phyloP scores from a whole-genome alignment of 2,888 invertebrate species.

The Rotaria socialis region DNA sequence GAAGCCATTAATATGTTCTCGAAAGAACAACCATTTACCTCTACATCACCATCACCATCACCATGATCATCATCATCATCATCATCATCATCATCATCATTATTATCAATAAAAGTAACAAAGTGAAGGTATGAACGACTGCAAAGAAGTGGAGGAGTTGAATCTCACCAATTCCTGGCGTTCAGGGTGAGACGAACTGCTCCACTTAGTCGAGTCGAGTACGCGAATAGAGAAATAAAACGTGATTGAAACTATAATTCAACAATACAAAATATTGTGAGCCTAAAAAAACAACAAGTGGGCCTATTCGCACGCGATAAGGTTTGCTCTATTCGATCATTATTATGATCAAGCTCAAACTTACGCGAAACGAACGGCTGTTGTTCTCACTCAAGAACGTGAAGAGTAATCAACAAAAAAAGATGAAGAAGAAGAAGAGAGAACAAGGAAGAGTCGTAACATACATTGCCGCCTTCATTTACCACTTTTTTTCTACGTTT shows the following conservation, averaged over 20 bases:
- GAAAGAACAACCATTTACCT: neutral
- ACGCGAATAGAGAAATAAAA: slow-evolving; percentile 35
- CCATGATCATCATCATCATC: slow-evolving; percentile 9
- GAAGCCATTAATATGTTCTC: neutral
- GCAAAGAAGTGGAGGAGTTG: slow-evolving; percentile 73
- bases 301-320: slow-evolving; percentile 24
- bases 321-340: neutral
- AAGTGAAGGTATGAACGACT: slow-evolving; percentile 50
- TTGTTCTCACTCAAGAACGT: slow-evolving; percentile 19
- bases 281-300: neutral
- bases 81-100: slow-evolving; percentile 30
- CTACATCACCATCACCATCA: neutral
- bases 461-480: neutral
- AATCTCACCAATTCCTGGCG: slow-evolving; percentile 66
- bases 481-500: neutral
- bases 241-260: slow-evolving; percentile 23
- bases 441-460: slow-evolving; percentile 22
- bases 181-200: slow-evolving; percentile 67
- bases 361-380: slow-evolving; percentile 14
- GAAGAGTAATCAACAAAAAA: slow-evolving; percentile 13
- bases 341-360: slow-evolving; percentile 27
- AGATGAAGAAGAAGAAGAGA: neutral
- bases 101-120: neutral
- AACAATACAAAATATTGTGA: neutral
- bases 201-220: slow-evolving; percentile 64